Evolutionary conservation across 2,888 invertebrate genomes (phyloP).

Genomic region (Myopa tessellatipennis): DNA sequence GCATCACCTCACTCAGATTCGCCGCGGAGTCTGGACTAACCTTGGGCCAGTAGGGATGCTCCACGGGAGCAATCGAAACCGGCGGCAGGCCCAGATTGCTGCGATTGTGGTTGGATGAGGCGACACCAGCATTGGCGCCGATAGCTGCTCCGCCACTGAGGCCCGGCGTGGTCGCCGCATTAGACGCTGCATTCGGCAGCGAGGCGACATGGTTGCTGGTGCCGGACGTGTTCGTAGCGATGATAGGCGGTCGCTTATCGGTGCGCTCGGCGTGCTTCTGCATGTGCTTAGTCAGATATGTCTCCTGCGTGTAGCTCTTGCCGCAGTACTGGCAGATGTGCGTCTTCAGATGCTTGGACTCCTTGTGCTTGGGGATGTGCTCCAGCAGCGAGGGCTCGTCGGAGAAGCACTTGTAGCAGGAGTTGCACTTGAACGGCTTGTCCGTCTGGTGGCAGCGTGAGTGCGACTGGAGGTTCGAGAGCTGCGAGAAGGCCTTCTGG

Average conservation of each 20-base stretch:
- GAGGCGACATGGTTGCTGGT: slow-evolving; percentile 54
- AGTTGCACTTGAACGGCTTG: slow-evolving; percentile 99
- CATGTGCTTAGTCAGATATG: slow-evolving; percentile 99
- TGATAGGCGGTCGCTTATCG: slow-evolving; percentile 88
- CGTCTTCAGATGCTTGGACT: slow-evolving; percentile 98
- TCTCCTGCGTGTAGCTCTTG: slow-evolving; percentile 99
- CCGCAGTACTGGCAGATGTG: slow-evolving; percentile 99
- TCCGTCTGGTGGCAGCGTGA: slow-evolving; percentile 99
- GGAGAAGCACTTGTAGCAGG: slow-evolving; percentile 99
- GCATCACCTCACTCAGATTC: slow-evolving; percentile 72
- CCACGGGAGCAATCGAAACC: slow-evolving; percentile 63
- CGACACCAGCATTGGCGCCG: slow-evolving; percentile 30
- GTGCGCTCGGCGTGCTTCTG: slow-evolving; percentile 96
- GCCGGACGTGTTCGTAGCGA: slow-evolving; percentile 69
- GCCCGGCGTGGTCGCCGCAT: slow-evolving; percentile 37
- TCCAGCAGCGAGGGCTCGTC: slow-evolving; percentile 97
- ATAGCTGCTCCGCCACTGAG: slow-evolving; percentile 31
- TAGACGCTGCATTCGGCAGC: slow-evolving; percentile 46
- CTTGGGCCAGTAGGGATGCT: slow-evolving; percentile 81
- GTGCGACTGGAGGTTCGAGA: slow-evolving; percentile 99
- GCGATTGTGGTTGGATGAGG: slow-evolving; percentile 55
- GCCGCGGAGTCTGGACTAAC: slow-evolving; percentile 83
- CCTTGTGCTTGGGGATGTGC: slow-evolving; percentile 99
- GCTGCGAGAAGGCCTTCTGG: slow-evolving; percentile 98
- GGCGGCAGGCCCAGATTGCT: slow-evolving; percentile 59